Evolutionary conservation across 2,797 vertebrate species (phyloP).

Genomic region (Harpagifer antarcticus): DNA sequence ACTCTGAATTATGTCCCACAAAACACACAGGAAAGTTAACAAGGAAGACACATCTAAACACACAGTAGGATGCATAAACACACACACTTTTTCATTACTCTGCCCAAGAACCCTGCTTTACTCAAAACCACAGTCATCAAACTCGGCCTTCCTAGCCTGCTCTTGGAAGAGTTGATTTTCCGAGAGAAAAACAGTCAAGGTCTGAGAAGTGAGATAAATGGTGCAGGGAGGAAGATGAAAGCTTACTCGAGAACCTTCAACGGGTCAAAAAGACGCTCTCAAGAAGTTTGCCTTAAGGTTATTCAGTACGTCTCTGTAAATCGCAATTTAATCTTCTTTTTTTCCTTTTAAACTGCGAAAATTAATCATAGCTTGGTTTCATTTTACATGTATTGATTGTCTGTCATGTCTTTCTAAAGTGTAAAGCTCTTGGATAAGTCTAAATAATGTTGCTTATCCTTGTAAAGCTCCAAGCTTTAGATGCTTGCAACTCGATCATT

Average conservation of each 20-base stretch:
- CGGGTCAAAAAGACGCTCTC: slow-evolving; percentile 59
- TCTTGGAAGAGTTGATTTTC: slow-evolving; percentile 70
- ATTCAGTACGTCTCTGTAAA: slow-evolving; percentile 50
- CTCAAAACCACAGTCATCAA: slow-evolving; percentile 69
- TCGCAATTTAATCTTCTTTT: slow-evolving; percentile 44
- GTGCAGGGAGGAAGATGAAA: slow-evolving; percentile 69
- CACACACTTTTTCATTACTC: slow-evolving; percentile 55
- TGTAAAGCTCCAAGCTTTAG: slow-evolving; percentile 57
- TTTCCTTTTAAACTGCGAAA: slow-evolving; percentile 37
- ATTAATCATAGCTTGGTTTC: slow-evolving; percentile 52
- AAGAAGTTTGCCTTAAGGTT: slow-evolving; percentile 61
- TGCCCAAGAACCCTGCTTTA: slow-evolving; percentile 61
- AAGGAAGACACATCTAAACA: slow-evolving; percentile 43
- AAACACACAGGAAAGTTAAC: slow-evolving; percentile 51
- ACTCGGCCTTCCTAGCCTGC: slow-evolving; percentile 51
- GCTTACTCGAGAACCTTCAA: slow-evolving; percentile 55
- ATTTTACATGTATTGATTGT: slow-evolving; percentile 71
- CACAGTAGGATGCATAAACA: slow-evolving; percentile 34
- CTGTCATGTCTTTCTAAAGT: slow-evolving; percentile 65
- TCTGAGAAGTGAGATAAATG: slow-evolving; percentile 79
- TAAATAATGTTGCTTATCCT: slow-evolving; percentile 62
- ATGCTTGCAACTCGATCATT: slow-evolving; percentile 42
- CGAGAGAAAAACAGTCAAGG: slow-evolving; percentile 68
- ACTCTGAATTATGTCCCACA: slow-evolving; percentile 46
- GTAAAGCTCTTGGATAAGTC: slow-evolving; percentile 54